Evolutionary conservation across 2,113 vertebrate species (phyloP).

Genomic region (Dryoscopus gambensis): DNA sequence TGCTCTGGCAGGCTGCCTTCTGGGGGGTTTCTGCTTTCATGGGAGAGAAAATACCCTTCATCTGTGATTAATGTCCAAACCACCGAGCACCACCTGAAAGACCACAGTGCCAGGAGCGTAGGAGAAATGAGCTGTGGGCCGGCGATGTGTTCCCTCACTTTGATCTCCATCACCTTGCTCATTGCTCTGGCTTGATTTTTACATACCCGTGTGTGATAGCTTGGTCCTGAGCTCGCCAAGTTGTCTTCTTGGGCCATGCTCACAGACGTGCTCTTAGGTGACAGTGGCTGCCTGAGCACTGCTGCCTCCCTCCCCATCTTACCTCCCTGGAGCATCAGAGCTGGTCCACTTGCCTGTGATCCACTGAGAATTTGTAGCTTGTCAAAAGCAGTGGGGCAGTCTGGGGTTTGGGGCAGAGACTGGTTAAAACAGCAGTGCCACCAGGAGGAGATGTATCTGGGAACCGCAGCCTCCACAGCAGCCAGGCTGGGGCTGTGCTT

Average conservation of each 20-base stretch:
- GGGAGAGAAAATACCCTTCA: not conserved
- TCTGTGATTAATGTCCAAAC: not conserved
- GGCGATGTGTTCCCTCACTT: rapidly evolving
- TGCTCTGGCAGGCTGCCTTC: not conserved
- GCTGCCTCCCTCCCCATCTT: not conserved
- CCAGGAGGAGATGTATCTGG: not conserved
- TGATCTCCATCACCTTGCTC: not conserved
- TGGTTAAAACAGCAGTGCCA: not conserved
- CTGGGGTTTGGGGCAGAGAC: not conserved
- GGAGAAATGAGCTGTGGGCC: not conserved
- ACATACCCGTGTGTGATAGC: not conserved
- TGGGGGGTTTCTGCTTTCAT: not conserved
- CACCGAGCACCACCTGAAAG: not conserved
- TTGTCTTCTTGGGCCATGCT: not conserved
- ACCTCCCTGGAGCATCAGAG: rapidly evolving
- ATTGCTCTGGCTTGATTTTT: not conserved
- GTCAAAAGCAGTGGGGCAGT: not conserved
- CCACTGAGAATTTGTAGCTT: not conserved
- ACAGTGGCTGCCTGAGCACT: not conserved
- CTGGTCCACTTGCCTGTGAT: rapidly evolving
- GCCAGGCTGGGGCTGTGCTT: not conserved
- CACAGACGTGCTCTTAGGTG: not conserved
- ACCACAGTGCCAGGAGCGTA: rapidly evolving
- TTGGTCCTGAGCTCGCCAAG: not conserved
- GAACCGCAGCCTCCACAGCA: not conserved